Evolutionary conservation across 2,797 vertebrate species (phyloP), one percentile per base, ranked within the genome.

Genomic region (Emydoidea blandingii): DNA sequence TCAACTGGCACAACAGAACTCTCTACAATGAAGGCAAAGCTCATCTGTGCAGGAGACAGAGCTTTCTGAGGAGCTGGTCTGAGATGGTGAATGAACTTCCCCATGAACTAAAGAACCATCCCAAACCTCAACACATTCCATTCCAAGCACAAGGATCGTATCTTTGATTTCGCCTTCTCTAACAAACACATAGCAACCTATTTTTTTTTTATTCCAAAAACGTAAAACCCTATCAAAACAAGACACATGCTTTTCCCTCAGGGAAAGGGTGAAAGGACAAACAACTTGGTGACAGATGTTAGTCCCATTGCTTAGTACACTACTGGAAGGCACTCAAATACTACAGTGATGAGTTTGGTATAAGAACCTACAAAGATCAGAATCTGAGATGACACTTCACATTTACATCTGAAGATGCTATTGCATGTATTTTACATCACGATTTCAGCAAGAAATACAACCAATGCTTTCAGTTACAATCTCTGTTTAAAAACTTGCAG

Each of bases 391-490:
- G 52, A 56, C 44, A 2, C 15, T 62, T 84, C 86, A 68, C 44
- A 27, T 7, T 68, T 34, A 3, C 1, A n/a, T 25, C 85, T 92
- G 81, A 88, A 79, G 84, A 54, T 18, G 81, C 14, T 83, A 2
- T 72, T 82, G 65, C 4, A 47, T 19, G 44, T 57, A 21, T 44
- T 50, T 78, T 62, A 62, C 23, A 53, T 4, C 16, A 85, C 52
- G 80, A 95, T 57, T 91, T 87, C 82, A 89, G 92, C 85, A 87
- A 90, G 85, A 88, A 89, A 1, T 47, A 90, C 59, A 81, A 79
- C 62, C 37, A 86, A 72, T 49, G 78, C 0, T 47, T 31, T 78
- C 79, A 92, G 68, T 68, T 3, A 27, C 68, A 3, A 72, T 57
- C 80, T 91, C 81, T 82, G 76, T 65, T 80, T 54, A 87, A 92